Evolutionary conservation across 2,113 vertebrate genomes (phyloP).

Genomic region (Pteropus alecto): DNA sequence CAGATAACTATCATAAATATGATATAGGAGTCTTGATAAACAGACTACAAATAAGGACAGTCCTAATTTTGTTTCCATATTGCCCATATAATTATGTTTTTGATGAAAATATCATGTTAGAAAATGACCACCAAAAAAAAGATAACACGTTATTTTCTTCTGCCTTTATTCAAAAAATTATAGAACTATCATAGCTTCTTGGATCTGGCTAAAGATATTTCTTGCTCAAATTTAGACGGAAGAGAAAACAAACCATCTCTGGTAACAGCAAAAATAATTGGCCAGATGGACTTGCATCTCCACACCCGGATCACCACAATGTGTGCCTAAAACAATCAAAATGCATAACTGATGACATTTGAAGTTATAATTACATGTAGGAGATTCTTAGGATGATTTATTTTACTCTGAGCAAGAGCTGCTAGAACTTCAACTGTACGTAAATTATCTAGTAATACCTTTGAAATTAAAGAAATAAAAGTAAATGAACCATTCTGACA

Average conservation of each 20-base stretch:
- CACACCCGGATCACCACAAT: constrained; percentile 50
- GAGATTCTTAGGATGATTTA: constrained; percentile 65
- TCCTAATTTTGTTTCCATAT: neutral
- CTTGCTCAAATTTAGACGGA: constrained; percentile 39
- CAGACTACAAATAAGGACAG: neutral
- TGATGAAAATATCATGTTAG: neutral
- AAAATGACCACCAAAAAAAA: neutral
- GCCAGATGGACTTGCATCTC: constrained; percentile 56
- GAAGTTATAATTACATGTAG: constrained; percentile 61
- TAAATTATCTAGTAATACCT: constrained; percentile 68
- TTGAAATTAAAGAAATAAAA: constrained; percentile 68
- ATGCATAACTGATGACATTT: constrained; percentile 34
- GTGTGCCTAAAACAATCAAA: constrained; percentile 39
- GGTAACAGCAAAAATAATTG: constrained; percentile 42
- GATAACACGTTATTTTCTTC: neutral
- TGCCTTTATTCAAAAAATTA: constrained; percentile 15
- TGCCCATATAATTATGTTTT: neutral
- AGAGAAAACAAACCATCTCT: constrained; percentile 46
- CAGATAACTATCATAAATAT: neutral
- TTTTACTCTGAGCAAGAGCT: constrained; percentile 61
- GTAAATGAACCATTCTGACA: constrained; percentile 62
- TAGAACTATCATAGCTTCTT: neutral
- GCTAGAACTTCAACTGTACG: constrained; percentile 51
- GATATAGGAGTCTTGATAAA: neutral
- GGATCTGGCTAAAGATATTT: constrained; percentile 35